Evolutionary conservation across 2,113 vertebrate genomes (phyloP).

Genomic region (Antechinus stuartii): DNA sequence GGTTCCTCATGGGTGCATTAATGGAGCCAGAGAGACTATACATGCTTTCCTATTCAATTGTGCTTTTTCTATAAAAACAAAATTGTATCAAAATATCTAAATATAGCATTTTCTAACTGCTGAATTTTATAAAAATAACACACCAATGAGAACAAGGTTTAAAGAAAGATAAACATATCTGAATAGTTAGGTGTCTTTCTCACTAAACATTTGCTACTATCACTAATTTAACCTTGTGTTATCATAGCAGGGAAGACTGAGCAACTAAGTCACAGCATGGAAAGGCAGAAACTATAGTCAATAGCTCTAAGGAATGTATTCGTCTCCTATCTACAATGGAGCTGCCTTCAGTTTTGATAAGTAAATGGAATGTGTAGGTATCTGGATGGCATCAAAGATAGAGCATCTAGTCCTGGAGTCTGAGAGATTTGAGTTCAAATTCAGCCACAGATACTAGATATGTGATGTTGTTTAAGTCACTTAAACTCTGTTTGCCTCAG

Average conservation of each 20-base stretch:
- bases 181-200: neutral
- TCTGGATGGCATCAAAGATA: neutral
- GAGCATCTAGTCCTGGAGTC: neutral
- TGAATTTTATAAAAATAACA: constrained; percentile 3
- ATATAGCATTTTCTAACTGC: neutral
- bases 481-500: neutral
- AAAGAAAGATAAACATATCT: neutral
- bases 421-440: neutral
- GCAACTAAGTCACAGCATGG: neutral
- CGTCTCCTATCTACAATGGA: neutral
- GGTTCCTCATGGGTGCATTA: neutral
- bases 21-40: neutral
- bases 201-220: constrained; percentile 36
- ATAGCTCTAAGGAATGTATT: neutral
- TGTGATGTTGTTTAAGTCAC: neutral
- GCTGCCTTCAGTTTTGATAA: neutral
- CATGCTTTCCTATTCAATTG: neutral
- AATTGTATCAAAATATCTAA: constrained; percentile 28
- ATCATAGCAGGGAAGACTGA: neutral
- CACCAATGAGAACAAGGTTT: constrained; percentile 25
- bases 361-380: neutral
- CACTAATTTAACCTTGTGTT: neutral
- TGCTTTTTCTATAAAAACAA: neutral
- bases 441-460: neutral
- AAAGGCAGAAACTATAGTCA: neutral